Evolutionary conservation across 37 sponge, comb jelly and placozoan species (phyloP).

Genomic region (Mnemiopsis leidyi): DNA sequence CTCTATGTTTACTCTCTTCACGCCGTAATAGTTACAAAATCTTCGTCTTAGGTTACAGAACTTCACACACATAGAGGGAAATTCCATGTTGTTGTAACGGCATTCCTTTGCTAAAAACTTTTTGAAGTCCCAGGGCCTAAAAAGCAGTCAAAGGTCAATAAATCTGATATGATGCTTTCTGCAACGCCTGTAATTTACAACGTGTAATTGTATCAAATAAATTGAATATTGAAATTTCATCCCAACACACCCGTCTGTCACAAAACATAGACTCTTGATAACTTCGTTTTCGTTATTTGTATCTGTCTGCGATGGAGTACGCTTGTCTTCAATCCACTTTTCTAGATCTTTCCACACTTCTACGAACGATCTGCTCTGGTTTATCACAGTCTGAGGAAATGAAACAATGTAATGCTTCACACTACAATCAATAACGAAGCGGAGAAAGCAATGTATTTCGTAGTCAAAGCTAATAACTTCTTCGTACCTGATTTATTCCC

Average conservation of each 20-base stretch:
- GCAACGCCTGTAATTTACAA: too few species aligned
- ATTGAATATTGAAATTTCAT: not conserved
- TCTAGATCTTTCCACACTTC: slow-evolving; percentile 48
- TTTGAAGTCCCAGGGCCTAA: slow-evolving; percentile 53
- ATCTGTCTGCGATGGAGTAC: not conserved
- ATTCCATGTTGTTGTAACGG: slow-evolving; percentile 57
- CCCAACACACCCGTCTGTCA: slow-evolving; percentile 25
- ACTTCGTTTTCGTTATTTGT: not conserved
- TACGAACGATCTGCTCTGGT: slow-evolving; percentile 38
- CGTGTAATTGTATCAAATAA: not conserved
- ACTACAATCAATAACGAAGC: too few species aligned
- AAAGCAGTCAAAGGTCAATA: not conserved
- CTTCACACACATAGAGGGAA: slow-evolving; percentile 47
- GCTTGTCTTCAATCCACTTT: slow-evolving; percentile 45
- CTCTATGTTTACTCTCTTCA: slow-evolving; percentile 23
- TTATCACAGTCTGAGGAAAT: slow-evolving; percentile 26
- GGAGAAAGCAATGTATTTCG: too few species aligned
- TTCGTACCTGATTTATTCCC: slow-evolving; percentile 81
- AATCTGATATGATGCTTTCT: too few species aligned
- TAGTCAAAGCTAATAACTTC: too few species aligned
- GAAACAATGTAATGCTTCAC: too few species aligned
- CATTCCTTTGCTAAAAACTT: slow-evolving; percentile 53
- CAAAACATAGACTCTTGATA: slow-evolving; percentile 20
- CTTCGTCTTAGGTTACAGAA: slow-evolving; percentile 51
- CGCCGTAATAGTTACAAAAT: slow-evolving; percentile 52